Percentiles rank a stretch among this genome's conserved stretches.
Conservation (phyloP, 2,797 vertebrate species). For the Hemibagrus guttatus region DNA sequence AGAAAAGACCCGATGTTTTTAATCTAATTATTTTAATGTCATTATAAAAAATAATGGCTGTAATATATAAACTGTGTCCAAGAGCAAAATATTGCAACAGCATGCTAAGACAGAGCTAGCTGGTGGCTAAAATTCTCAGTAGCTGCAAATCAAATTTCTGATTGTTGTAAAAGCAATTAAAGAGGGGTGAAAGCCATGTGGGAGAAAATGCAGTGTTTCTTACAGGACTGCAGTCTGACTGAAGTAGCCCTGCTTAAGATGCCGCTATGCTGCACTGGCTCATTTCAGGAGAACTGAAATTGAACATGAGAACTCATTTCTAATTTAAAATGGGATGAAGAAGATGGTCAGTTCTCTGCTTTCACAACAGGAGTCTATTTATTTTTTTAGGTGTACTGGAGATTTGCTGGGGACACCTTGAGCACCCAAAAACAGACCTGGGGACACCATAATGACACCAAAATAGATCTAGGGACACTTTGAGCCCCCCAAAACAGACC, state of each 20-base stretch:
- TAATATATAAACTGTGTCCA: not conserved
- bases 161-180: not conserved
- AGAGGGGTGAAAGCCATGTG: not conserved
- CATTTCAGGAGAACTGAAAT: constrained; percentile 3
- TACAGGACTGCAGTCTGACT: not conserved
- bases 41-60: not conserved
- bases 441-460: no score
- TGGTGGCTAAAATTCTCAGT: not conserved
- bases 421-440: no score
- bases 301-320: constrained; percentile 38
- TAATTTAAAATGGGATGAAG: constrained; percentile 52
- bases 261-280: constrained; percentile 3
- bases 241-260: not conserved
- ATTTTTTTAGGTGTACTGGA: constrained; percentile 51
- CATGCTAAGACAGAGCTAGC: no score
- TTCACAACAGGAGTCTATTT: constrained; percentile 51
- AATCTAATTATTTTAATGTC: not conserved
- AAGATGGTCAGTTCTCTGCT: constrained; percentile 47
- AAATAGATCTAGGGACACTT: no score
- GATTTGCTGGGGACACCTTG: not conserved
- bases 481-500: no score
- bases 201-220: not conserved
- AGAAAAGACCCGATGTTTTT: not conserved
- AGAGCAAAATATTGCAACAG: not conserved
- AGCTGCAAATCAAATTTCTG: not conserved